A percentile compares a stretch with the other conserved stretches of the same genome.
Evolutionary conservation across 2,113 vertebrate genomes (phyloP).

Genomic region (Panurus biarmicus): DNA sequence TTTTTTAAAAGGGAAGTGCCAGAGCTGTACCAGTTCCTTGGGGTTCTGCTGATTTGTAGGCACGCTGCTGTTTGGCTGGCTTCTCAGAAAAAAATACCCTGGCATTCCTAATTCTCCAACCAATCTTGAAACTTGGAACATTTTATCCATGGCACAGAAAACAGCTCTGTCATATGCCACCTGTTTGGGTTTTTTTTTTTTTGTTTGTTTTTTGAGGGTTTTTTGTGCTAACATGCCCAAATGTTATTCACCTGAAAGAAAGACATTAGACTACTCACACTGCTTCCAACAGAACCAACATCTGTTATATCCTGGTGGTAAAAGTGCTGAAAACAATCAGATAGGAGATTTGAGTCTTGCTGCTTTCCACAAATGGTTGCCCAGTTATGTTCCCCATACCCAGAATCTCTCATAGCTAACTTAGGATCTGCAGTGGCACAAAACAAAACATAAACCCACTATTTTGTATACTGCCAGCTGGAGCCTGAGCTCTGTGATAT

Average conservation of each 20-base stretch:
- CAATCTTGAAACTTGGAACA: not conserved
- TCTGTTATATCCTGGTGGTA: not conserved
- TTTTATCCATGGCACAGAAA: not conserved
- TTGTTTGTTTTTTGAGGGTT: not conserved
- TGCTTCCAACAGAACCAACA: not conserved
- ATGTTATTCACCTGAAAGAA: not conserved
- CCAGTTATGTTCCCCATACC: not conserved
- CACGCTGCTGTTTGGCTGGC: not conserved
- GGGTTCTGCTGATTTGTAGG: not conserved
- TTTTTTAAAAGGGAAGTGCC: not conserved
- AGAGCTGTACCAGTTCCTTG: not conserved
- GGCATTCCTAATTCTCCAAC: not conserved
- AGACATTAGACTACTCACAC: not conserved
- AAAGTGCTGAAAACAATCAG: not conserved
- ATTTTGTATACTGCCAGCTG: conserved; percentile 34
- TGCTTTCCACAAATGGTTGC: not conserved
- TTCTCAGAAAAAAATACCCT: not conserved
- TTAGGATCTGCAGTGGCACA: not conserved
- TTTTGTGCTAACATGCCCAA: not conserved
- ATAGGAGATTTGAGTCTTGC: not conserved
- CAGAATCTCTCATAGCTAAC: not conserved
- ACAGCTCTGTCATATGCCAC: not conserved
- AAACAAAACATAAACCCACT: conserved; percentile 20
- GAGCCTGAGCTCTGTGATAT: conserved; percentile 6
- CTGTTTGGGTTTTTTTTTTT: not conserved